phyloP scores from a whole-genome alignment of 2,113 vertebrate genomes.

The Cygnus buccinator region DNA sequence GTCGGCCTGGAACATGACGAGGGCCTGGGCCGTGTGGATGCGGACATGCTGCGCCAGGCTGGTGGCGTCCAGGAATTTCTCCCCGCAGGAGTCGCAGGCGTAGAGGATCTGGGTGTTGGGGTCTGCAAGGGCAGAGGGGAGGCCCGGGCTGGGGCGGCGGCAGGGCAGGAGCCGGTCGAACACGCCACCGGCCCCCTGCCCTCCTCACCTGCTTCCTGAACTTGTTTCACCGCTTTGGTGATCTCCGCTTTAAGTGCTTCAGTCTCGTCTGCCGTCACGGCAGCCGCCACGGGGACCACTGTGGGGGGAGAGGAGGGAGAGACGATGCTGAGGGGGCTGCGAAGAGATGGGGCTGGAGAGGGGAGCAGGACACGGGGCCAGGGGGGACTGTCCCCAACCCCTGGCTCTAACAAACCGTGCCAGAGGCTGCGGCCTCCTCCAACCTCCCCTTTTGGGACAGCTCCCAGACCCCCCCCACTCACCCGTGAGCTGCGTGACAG shows the following conservation, averaged over 20 bases:
- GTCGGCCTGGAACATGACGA: slow-evolving; percentile 98
- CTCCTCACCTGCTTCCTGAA: slow-evolving; percentile 91
- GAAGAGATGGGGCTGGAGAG: accelerated
- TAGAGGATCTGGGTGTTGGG: slow-evolving; percentile 97
- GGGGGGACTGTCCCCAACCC: background rate
- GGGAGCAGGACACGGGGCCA: background rate
- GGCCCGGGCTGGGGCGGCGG: background rate
- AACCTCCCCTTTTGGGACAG: accelerated
- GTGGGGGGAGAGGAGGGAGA: background rate
- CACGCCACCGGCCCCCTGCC: accelerated
- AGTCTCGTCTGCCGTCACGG: slow-evolving; percentile 90
- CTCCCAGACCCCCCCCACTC: background rate
- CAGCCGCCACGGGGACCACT: slow-evolving; percentile 89
- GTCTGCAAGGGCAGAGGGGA: slow-evolving; percentile 72
- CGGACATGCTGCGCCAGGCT: slow-evolving; percentile 95
- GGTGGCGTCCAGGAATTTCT: slow-evolving; percentile 93
- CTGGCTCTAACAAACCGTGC: too few relatives aligned
- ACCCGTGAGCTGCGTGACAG: slow-evolving; percentile 95
- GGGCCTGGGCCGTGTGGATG: slow-evolving; percentile 95
- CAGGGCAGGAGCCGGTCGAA: accelerated
- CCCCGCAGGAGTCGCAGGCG: slow-evolving; percentile 94
- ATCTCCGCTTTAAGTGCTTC: slow-evolving; percentile 97
- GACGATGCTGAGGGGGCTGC: accelerated
- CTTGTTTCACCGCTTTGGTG: slow-evolving; percentile 95
- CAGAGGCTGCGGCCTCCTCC: too few relatives aligned